Percentiles rank a stretch among this genome's conserved stretches.
phyloP scores from a whole-genome alignment of 1,140 invertebrate genomes.

The Adoxophyes honmai region DNA sequence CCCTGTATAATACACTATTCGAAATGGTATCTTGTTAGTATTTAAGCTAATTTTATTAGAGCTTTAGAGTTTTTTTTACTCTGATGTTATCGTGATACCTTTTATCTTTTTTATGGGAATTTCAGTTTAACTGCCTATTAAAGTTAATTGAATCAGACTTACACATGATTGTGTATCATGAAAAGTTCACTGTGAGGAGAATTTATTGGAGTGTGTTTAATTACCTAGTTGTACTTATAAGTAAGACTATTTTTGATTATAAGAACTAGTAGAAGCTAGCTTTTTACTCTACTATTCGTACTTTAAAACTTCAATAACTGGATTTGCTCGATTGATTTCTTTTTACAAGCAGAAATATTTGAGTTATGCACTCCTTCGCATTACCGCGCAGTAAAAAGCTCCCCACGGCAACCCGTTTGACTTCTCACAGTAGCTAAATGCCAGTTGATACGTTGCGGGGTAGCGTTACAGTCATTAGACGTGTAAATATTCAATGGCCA shows the following conservation, averaged over 20 bases:
- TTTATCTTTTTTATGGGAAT: conserved; percentile 1
- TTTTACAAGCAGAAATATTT: too few species aligned
- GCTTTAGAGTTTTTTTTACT: neutral
- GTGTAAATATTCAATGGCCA: conserved; percentile 61
- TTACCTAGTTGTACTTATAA: too few species aligned
- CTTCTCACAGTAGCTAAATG: conserved; percentile 43
- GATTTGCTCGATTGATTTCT: too few species aligned
- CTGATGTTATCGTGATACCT: conserved; percentile 2
- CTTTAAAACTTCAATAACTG: too few species aligned
- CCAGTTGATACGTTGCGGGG: conserved; percentile 38
- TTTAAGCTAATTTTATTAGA: neutral
- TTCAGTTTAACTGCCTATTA: conserved; percentile 7
- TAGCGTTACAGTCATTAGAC: conserved; percentile 47
- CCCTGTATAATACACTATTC: too few species aligned
- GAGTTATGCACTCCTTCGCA: too few species aligned
- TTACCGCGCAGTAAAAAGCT: conserved; percentile 10
- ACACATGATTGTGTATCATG: conserved; percentile 2
- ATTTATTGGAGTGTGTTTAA: neutral
- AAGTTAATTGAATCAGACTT: conserved; percentile 5
- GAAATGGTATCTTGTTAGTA: neutral
- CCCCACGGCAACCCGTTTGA: conserved; percentile 29
- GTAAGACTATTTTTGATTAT: too few species aligned
- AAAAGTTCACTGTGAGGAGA: conserved; percentile 2
- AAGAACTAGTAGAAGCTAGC: too few species aligned
- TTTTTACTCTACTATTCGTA: too few species aligned